Conservation (phyloP, 2,797 vertebrate species). For the Darevskia mixta region DNA sequence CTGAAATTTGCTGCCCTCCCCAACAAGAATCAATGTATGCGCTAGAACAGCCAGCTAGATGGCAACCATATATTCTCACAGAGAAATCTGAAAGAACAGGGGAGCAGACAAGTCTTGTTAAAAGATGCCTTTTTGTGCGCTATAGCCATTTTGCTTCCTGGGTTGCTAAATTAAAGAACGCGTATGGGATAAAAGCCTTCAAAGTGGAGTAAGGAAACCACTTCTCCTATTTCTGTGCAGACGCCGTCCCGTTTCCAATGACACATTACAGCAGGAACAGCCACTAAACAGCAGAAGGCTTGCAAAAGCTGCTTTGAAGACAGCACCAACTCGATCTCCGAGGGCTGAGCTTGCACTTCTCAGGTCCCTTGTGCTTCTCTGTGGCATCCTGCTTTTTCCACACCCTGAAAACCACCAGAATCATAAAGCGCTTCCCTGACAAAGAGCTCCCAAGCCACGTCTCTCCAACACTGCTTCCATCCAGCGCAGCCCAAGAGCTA, state of each 20-base stretch:
- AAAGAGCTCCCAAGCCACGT: neutral
- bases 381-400: neutral
- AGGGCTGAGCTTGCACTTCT: constrained; percentile 6
- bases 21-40: neutral
- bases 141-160: neutral
- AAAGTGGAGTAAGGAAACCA: neutral
- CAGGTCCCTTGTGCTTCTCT: neutral
- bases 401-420: neutral
- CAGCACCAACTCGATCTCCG: neutral
- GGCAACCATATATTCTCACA: neutral
- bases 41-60: neutral
- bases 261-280: neutral
- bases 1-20: neutral
- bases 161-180: neutral
- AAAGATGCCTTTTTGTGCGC: neutral
- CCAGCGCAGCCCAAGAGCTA: neutral
- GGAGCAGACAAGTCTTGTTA: neutral
- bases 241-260: neutral
- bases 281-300: neutral
- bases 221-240: neutral
- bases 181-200: neutral
- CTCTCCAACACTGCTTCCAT: neutral
- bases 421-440: neutral
- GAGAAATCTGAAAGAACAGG: neutral
- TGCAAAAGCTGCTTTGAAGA: neutral